A percentile compares a stretch with the other conserved stretches of the same genome.
Conservation (phyloP, 2,797 vertebrate genomes). For the Anas georgica region DNA sequence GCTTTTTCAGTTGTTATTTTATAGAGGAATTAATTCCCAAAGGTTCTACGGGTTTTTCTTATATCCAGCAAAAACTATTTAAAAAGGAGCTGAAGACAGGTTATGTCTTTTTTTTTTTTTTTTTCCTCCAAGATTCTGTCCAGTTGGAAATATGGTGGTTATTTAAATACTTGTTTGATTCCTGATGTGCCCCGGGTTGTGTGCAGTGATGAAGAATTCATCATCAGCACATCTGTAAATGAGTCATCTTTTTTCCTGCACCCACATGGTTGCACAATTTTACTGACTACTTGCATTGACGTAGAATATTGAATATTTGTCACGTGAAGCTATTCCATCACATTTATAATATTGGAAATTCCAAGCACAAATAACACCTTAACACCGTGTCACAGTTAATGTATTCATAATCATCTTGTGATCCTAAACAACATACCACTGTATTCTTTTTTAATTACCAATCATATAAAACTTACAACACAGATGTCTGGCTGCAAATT, state of each 20-base stretch:
- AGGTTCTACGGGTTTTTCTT: not conserved
- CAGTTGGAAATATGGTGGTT: not conserved
- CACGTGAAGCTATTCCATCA: not conserved
- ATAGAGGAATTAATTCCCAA: not conserved
- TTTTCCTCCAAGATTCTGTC: not conserved
- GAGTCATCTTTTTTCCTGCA: constrained; percentile 16
- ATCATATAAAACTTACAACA: not conserved
- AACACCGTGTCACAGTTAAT: not conserved
- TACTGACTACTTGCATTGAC: not conserved
- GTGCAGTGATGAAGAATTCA: not conserved
- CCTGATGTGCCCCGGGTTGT: not conserved
- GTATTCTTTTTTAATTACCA: not conserved
- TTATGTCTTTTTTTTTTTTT: not conserved
- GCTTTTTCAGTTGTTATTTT: not conserved
- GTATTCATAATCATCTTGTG: not conserved
- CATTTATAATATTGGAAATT: not conserved
- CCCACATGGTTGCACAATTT: constrained; percentile 20
- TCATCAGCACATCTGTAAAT: constrained; percentile 18
- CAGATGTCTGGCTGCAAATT: not conserved
- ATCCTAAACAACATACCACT: not conserved
- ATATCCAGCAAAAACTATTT: not conserved
- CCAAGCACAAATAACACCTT: not conserved
- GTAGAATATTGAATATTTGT: not conserved
- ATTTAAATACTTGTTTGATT: not conserved
- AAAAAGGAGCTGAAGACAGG: not conserved